Conservation (phyloP, 2,113 vertebrate species). For the Chitala chitala region DNA sequence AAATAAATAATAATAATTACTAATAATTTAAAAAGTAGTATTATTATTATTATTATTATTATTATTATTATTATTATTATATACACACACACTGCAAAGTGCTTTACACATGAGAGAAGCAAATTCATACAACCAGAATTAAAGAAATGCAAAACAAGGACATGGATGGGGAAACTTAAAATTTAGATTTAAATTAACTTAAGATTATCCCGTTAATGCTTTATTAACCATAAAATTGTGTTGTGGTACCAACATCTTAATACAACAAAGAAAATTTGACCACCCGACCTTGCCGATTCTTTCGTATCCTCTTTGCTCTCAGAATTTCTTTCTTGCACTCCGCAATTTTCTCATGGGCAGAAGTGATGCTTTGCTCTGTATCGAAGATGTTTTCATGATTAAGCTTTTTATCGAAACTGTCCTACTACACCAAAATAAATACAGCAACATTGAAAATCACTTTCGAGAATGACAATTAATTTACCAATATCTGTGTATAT, state of each 20-base stretch:
- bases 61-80: no score
- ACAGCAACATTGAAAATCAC: background rate
- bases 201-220: no score
- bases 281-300: constrained; percentile 91
- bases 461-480: background rate
- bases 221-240: no score
- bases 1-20: background rate
- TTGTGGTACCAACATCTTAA: no score
- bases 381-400: background rate
- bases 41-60: no score
- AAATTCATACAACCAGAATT: no score
- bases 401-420: background rate
- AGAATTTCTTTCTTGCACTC: constrained; percentile 98
- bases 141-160: no score
- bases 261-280: no score
- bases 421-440: background rate
- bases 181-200: no score
- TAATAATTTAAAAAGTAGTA: background rate
- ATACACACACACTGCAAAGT: no score
- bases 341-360: constrained; percentile 92
- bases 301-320: constrained; percentile 92
- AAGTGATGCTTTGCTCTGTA: constrained; percentile 83
- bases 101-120: no score
- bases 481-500: constrained; percentile 92
- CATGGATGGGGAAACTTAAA: no score